Base-by-base conservation (phyloP, 2,888 invertebrate species). In the Drosophila ezoana region DNA sequence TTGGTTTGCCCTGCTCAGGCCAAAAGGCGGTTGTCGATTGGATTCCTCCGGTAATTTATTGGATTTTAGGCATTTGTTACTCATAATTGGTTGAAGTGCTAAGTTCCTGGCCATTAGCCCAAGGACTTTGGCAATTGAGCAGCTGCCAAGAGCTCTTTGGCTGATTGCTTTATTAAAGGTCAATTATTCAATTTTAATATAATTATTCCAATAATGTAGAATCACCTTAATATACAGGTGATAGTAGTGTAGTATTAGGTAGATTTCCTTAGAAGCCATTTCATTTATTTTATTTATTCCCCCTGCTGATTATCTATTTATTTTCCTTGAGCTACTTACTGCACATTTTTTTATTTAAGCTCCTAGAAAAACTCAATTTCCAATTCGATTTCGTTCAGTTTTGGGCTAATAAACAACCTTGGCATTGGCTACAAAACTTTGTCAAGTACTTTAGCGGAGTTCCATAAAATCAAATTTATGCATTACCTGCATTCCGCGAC, bases 401-500 rank as follows among this genome's bases (percentile, higher is more conserved):
- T 47, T 38, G 13, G 9, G 44, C 70, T 43, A 77, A 77, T 83
- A 80, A 70, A 69, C 59, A 69, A 65, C 23, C 53, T 45, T 45
- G 28, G 33, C 52, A 44, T 37, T 76, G 51, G 45, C 56, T 51
- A 41, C 32, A 28, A 65, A 67, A 81, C 49, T 63, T 87, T 71
- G 32, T 47, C 41, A 68, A 85, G 53, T 61, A 57, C 63, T 66
- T 81, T 48, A 53, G 56, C 61, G 61, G 59, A 58, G 48, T 58
- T 49, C 52, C 76, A 87, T 87, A 76, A 79, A 83, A 84, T 79
- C 61, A 70, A 85, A 87, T 83, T 87, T 83, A 85, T 83, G 79
- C 76, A 69, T 79, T 87, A 73, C 79, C 79, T 78, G 81, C 79
- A 81, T 28, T 53, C 40, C 43, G 43, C 11, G 48, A 20, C 13